Evolutionary conservation across 37 sponge, comb jelly and placozoan species (phyloP), one percentile per base, ranked within the genome.

Genomic region (Mnemiopsis leidyi): DNA sequence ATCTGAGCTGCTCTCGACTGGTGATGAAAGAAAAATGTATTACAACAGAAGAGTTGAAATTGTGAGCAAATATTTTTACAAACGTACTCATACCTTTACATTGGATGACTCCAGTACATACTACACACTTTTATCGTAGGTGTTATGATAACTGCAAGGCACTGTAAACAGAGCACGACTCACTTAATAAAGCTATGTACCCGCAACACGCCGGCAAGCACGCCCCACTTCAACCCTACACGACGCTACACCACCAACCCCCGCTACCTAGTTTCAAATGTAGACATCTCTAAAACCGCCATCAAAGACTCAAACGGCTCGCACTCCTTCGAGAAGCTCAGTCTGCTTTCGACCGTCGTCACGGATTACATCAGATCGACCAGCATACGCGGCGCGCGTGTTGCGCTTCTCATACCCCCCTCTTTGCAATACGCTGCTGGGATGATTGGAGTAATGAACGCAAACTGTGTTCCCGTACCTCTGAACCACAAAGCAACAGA

Each of bases 391-490:
- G 90, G 90, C n/a, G 40, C 36, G 25, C 39, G 90, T 1, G 61
- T 85, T 1, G 90, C 90, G 23, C 90, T 85, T 9, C 61, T 85
- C 48, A 38, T 85, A 16, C 90, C 90, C 1, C 61, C 90, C 16
- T 85, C 61, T 0, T 29, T 85, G 3, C 90, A 85, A 61, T 85
- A 39, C 61, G 61, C 90, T 39, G 90, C 90, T 29, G 32, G 38
- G 16, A 33, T 85, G 40, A 85, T 85, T 21, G 90, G 90, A 23
- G 90, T 85, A 29, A 85, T 85, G 90, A 38, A 85, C 30, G 90
- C 90, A 39, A 85, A 85, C 90, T 85, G 90, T 26, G 90, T 85
- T 1, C 90, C 90, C 3, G 90, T 85, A 61, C 90, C 90, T 9
- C 90, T 85, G 2, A 85, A 85, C 61, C 48, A 28, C 39, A 28